Evolutionary conservation across 30 jellyfish, hydroid and myxozoan species (phyloP).

Genomic region (Chrysaora quinquecirrha): DNA sequence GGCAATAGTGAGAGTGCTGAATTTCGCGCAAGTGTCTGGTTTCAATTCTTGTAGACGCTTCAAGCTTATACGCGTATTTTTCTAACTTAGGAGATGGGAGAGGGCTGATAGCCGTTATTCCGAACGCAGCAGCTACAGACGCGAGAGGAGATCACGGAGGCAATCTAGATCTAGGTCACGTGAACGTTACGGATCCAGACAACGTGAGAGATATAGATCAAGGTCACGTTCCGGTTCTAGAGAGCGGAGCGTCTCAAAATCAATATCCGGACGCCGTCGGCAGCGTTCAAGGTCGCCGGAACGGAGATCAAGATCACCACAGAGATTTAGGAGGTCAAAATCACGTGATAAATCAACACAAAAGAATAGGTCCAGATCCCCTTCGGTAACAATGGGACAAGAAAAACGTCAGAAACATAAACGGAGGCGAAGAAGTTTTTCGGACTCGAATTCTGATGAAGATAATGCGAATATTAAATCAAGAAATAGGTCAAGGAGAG

Average conservation of each 20-base stretch:
- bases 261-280: background rate
- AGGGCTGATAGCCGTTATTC: slow-evolving; percentile 59
- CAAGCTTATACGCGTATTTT: too few species aligned
- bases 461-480: background rate
- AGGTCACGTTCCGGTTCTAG: slow-evolving; percentile 33
- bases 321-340: slow-evolving; percentile 14
- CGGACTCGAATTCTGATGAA: slow-evolving; percentile 18
- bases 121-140: slow-evolving; percentile 30
- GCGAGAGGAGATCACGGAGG: slow-evolving; percentile 10
- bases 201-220: slow-evolving; percentile 13
- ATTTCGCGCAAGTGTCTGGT: too few species aligned
- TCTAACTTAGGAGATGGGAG: slow-evolving; percentile 71
- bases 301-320: slow-evolving; percentile 22
- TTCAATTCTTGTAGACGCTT: too few species aligned
- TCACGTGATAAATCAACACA: slow-evolving; percentile 7
- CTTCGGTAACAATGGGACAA: background rate
- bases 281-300: slow-evolving; percentile 38
- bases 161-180: slow-evolving; percentile 60
- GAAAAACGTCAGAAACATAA: background rate
- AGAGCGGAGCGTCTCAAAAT: slow-evolving; percentile 20
- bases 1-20: too few species aligned
- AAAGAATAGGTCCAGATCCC: slow-evolving; percentile 6
- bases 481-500: background rate
- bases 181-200: slow-evolving; percentile 59
- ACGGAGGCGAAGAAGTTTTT: background rate